Evolutionary conservation across 2,113 vertebrate genomes (phyloP), one percentile per base, ranked within the genome.

Genomic region (Brachionichthys hirsutus): DNA sequence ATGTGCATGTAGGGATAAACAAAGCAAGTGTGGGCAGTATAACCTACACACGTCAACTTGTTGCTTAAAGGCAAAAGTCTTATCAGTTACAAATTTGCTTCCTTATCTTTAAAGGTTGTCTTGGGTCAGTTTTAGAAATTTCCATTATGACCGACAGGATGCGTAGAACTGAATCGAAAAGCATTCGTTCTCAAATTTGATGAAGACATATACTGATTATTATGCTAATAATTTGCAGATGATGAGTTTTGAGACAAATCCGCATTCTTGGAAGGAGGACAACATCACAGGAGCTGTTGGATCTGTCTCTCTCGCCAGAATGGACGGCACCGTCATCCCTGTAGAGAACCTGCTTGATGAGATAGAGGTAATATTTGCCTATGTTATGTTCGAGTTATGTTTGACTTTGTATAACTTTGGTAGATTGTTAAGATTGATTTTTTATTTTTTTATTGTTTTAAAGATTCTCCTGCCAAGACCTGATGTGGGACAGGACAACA

Each of bases 191-290:
- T 30, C 24, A 30, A 30, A 30, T 30, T 30, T 30, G 1, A 3
- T 30, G 24, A 30, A 6, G 2, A 6, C 4, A 30, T 30, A 8
- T 30, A 30, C 24, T 30, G 8, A 30, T 30, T n/a, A 48, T 35
- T 5, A 1, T 9, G 3, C 36, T 38, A 2, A 38, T 10, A 6
- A 12, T 38, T 38, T 38, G 6, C 62, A 98, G 97, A 95, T 98
- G 95, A 92, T 94, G 88, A 98, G 93, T 84, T 94, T 95, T 81
- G 87, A 88, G 3, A 68, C 84, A 68, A 97, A 93, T 73, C 97
- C 96, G 2, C 97, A 94, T 75, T 85, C 86, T 12, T 90, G 89
- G 84, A 77, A 50, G 45, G 77, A 89, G 9, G 89, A 55, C 2
- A 87, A 90, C 19, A 87, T 97, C 86, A 93, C 87, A 3, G 92